Evolutionary conservation across 2,888 invertebrate genomes (phyloP).

Genomic region (Leptopterna dolabrata): DNA sequence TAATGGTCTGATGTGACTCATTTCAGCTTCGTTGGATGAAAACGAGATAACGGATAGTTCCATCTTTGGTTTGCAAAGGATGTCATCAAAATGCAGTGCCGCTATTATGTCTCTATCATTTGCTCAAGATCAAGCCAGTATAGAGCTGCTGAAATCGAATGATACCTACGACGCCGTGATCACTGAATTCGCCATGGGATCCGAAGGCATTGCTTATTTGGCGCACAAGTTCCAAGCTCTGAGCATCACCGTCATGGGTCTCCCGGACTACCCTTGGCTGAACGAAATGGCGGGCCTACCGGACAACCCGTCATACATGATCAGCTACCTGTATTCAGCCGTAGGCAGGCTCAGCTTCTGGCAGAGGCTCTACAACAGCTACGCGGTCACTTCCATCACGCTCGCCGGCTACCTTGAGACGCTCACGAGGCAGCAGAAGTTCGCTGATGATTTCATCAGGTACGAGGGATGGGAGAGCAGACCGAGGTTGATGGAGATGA

Average conservation of each 20-base stretch:
- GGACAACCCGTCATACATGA: slow-evolving; percentile 58
- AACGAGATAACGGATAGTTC: background rate
- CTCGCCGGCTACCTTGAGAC: slow-evolving; percentile 51
- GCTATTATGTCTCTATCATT: background rate
- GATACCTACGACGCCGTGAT: slow-evolving; percentile 43
- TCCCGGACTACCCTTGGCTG: slow-evolving; percentile 52
- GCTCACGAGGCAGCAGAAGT: slow-evolving; percentile 51
- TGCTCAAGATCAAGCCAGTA: background rate
- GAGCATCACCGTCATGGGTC: slow-evolving; percentile 30
- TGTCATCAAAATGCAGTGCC: background rate
- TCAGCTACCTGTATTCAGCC: background rate
- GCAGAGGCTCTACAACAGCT: slow-evolving; percentile 44
- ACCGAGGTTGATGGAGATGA: slow-evolving; percentile 56
- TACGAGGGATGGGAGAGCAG: slow-evolving; percentile 59
- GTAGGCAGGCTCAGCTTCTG: slow-evolving; percentile 26
- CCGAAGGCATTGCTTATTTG: background rate
- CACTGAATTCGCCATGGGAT: background rate
- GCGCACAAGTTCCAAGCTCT: slow-evolving; percentile 50
- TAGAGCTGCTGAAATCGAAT: slow-evolving; percentile 38
- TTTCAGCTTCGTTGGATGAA: background rate
- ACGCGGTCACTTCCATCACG: background rate
- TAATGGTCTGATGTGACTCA: background rate
- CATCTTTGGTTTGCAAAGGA: background rate
- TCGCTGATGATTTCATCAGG: slow-evolving; percentile 56
- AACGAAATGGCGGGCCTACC: slow-evolving; percentile 58